Evolutionary conservation across 2,113 vertebrate species (phyloP).

Genomic region (Scatophagus argus): DNA sequence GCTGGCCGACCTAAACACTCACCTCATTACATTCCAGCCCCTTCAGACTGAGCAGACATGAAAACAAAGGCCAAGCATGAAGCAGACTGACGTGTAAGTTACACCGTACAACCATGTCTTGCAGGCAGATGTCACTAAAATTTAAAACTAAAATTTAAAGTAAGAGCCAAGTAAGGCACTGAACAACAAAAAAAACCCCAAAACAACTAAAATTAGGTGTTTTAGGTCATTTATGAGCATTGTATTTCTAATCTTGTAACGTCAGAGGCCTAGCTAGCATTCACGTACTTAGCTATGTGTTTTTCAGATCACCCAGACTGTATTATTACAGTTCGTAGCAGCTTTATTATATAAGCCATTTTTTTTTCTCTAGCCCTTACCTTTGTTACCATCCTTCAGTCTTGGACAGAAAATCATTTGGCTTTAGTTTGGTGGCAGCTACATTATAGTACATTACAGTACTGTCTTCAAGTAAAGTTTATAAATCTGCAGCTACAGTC

Average conservation of each 20-base stretch:
- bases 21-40: constrained; percentile 20
- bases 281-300: no score
- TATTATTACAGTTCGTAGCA: background rate
- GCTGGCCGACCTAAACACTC: constrained; percentile 11
- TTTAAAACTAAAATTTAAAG: background rate
- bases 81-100: background rate
- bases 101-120: constrained; percentile 6
- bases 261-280: background rate
- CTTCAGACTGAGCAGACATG: constrained; percentile 31
- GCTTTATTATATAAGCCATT: background rate
- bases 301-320: background rate
- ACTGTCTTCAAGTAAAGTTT: background rate
- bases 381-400: background rate
- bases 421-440: background rate
- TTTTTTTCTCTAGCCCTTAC: background rate
- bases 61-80: constrained; percentile 17
- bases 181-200: no score
- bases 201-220: background rate
- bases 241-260: background rate
- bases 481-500: constrained; percentile 28
- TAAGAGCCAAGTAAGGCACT: no score
- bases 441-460: no score
- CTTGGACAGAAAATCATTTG: background rate
- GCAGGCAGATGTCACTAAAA: constrained; percentile 23
- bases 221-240: background rate